These are phyloP conservation scores for Sesia apiformis DNA, from an alignment of 2,888 invertebrate genomes.

Conservation along the genomic window DNA sequence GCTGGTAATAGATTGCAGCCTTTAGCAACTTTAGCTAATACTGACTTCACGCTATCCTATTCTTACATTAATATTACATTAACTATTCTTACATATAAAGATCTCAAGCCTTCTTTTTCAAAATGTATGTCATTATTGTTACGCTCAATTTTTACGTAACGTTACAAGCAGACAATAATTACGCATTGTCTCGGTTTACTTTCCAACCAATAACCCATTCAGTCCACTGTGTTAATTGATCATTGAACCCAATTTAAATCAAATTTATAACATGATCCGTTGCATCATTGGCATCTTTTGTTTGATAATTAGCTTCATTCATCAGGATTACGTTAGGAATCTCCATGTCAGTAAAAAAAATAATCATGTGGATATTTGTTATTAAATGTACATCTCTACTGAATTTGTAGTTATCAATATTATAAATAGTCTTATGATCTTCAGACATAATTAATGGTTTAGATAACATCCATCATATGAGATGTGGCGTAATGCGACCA, in stretches of 20 bases:
- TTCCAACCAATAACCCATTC: constrained; percentile 3
- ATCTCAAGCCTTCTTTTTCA: not conserved
- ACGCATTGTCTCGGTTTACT: constrained; percentile 3
- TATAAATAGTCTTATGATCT: too few species aligned
- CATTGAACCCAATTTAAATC: not conserved
- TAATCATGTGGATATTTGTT: too few species aligned
- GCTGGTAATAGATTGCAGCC: too few species aligned
- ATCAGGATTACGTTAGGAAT: not conserved
- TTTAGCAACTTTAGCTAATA: too few species aligned
- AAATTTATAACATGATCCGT: not conserved
- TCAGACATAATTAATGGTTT: too few species aligned
- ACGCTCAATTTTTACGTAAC: not conserved
- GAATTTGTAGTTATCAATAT: too few species aligned
- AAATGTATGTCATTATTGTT: not conserved
- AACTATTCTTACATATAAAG: not conserved
- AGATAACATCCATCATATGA: too few species aligned
- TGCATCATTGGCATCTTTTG: not conserved
- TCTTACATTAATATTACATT: not conserved
- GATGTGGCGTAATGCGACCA: too few species aligned
- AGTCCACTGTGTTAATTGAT: not conserved
- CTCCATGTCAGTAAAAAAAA: too few species aligned
- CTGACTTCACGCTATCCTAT: not conserved
- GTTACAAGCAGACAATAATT: not conserved
- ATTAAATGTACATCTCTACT: too few species aligned
- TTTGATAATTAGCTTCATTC: not conserved